A percentile compares a stretch with the other conserved stretches of the same genome.
Conservation (phyloP, 2,888 invertebrate species). For the Sinotaia quadrata region DNA sequence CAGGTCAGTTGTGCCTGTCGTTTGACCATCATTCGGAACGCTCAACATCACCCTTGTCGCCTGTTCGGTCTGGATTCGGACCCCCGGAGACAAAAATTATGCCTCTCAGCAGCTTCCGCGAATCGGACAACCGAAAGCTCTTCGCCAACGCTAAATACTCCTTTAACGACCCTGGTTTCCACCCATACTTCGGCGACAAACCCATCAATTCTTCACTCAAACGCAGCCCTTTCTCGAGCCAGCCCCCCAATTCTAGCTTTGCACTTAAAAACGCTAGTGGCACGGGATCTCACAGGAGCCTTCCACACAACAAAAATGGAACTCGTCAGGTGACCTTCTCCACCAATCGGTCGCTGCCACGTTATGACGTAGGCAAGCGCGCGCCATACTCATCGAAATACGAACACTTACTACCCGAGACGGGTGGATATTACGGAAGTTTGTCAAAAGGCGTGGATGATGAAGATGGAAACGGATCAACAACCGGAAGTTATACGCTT, state of each 20-base stretch:
- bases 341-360: conserved; percentile 15
- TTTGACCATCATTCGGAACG: conserved; percentile 23
- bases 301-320: conserved; percentile 5
- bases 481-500: conserved; percentile 32
- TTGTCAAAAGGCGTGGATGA: conserved; percentile 29
- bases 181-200: conserved; percentile 29
- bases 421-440: conserved; percentile 26
- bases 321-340: conserved; percentile 25
- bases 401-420: conserved; percentile 22
- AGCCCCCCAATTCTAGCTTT: not conserved
- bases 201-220: conserved; percentile 21
- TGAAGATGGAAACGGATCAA: conserved; percentile 29
- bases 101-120: not conserved
- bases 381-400: conserved; percentile 16
- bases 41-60: conserved; percentile 25
- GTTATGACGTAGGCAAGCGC: conserved; percentile 1
- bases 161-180: conserved; percentile 23
- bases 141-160: conserved; percentile 23
- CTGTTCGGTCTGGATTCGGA: conserved; percentile 9
- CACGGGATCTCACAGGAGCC: conserved; percentile 4
- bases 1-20: conserved; percentile 24
- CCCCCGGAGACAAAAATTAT: conserved; percentile 13
- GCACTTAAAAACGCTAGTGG: not conserved
- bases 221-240: conserved; percentile 23
- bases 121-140: conserved; percentile 23